A percentile compares a stretch with the other conserved stretches of the same genome.
Conservation (phyloP, 2,113 vertebrate species). For the Irena cyanogastra region DNA sequence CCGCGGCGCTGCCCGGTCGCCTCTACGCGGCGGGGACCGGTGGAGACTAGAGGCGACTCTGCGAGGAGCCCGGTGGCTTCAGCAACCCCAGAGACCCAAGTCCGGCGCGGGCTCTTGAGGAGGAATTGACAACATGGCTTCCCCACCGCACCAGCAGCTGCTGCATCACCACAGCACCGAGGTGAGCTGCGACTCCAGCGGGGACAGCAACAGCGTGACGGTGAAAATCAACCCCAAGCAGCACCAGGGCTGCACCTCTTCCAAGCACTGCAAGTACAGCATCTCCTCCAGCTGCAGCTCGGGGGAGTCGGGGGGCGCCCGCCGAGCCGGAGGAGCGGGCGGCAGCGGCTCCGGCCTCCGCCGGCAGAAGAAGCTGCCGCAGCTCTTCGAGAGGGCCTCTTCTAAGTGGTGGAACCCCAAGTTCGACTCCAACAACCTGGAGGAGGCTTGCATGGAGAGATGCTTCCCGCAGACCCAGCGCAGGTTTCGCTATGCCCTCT, state of each 20-base stretch:
- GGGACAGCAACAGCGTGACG: constrained; percentile 82
- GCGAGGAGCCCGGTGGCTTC: background rate
- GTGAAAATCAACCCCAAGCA: constrained; percentile 83
- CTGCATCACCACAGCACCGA: constrained; percentile 87
- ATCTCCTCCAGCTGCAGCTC: constrained; percentile 95
- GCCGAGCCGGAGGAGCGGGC: constrained; percentile 53
- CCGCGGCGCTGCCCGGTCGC: background rate
- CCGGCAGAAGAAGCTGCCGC: constrained; percentile 80
- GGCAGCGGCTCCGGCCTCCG: constrained; percentile 51
- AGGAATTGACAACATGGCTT: constrained; percentile 82
- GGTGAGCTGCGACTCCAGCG: constrained; percentile 90
- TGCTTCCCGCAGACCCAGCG: constrained; percentile 97
- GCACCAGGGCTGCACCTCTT: constrained; percentile 75
- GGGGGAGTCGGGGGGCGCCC: constrained; percentile 79
- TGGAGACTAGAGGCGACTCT: background rate
- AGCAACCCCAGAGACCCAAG: background rate
- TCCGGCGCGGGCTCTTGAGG: background rate
- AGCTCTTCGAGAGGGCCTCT: constrained; percentile 93
- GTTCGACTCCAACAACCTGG: constrained; percentile 92
- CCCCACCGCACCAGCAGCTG: constrained; percentile 85
- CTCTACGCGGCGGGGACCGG: background rate
- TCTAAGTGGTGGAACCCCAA: constrained; percentile 95
- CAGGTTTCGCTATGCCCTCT: constrained; percentile 90
- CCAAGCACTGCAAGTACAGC: constrained; percentile 90
- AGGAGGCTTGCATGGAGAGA: constrained; percentile 93